These are phyloP conservation scores for Onychostoma macrolepis DNA, from an alignment of 2,113 vertebrate genomes.

Conservation along the genomic window DNA sequence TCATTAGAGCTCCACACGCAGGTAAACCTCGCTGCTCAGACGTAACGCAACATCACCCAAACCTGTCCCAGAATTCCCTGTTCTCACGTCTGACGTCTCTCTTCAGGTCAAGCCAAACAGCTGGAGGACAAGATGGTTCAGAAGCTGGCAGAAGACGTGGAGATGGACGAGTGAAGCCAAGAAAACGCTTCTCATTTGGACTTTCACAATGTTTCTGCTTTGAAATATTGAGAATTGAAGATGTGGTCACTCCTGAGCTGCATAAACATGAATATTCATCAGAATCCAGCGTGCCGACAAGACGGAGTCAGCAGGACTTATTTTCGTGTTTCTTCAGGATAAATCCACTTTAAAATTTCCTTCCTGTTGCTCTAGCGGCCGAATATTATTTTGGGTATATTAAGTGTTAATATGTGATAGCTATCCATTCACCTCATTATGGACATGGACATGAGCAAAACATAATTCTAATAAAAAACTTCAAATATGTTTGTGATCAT, in stretches of 20 bases:
- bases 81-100: constrained; percentile 40
- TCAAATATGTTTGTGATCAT: neutral
- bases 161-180: constrained; percentile 80
- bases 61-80: neutral
- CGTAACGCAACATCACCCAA: neutral
- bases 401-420: neutral
- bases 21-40: constrained; percentile 68
- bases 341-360: neutral
- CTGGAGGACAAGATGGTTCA: constrained; percentile 98
- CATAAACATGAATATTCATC: neutral
- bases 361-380: neutral
- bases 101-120: constrained; percentile 84
- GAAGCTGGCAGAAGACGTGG: constrained; percentile 87
- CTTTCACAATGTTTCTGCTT: neutral
- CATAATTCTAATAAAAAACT: neutral
- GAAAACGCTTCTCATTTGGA: neutral
- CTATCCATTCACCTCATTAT: neutral
- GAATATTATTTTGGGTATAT: neutral
- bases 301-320: neutral
- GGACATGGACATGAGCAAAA: neutral
- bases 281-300: neutral
- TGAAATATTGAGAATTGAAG: fast-evolving
- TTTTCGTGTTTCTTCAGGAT: neutral
- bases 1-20: constrained; percentile 91
- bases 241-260: neutral